These are phyloP conservation scores for Oligia latruncula DNA, from an alignment of 2,888 invertebrate genomes.

Conservation along the genomic window DNA sequence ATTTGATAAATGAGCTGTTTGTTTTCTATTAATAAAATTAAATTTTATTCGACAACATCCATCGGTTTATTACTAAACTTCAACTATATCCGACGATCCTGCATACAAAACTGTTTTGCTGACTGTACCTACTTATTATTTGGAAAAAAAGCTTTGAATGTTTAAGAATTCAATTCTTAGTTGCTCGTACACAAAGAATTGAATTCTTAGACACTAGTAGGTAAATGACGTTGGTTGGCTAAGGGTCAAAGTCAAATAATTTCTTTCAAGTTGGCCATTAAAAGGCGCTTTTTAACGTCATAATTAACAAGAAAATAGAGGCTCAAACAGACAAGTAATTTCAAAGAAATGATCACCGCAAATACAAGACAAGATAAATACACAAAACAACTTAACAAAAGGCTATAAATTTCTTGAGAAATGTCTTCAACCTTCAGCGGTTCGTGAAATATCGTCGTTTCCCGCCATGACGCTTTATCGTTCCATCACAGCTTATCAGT, in stretches of 20 bases:
- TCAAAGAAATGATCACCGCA: neutral
- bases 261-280: neutral
- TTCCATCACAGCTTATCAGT: conserved; percentile 54
- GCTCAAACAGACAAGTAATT: neutral
- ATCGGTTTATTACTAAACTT: too few relatives aligned
- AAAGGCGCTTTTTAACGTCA: neutral
- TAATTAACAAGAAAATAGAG: neutral
- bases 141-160: neutral
- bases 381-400: conserved; percentile 20
- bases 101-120: too few relatives aligned
- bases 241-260: neutral
- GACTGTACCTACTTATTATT: neutral
- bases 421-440: conserved; percentile 15
- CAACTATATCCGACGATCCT: too few relatives aligned
- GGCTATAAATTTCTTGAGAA: conserved; percentile 29
- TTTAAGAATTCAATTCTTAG: neutral
- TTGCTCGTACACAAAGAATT: neutral
- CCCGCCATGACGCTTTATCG: conserved; percentile 40
- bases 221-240: neutral
- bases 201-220: neutral
- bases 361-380: conserved; percentile 11
- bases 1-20: too few relatives aligned
- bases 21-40: too few relatives aligned
- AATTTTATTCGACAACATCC: too few relatives aligned
- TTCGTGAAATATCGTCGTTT: conserved; percentile 28